Percentiles rank a stretch among this genome's conserved stretches.
phyloP scores from a whole-genome alignment of 2,113 vertebrate species.

The Zosterops borbonicus region DNA sequence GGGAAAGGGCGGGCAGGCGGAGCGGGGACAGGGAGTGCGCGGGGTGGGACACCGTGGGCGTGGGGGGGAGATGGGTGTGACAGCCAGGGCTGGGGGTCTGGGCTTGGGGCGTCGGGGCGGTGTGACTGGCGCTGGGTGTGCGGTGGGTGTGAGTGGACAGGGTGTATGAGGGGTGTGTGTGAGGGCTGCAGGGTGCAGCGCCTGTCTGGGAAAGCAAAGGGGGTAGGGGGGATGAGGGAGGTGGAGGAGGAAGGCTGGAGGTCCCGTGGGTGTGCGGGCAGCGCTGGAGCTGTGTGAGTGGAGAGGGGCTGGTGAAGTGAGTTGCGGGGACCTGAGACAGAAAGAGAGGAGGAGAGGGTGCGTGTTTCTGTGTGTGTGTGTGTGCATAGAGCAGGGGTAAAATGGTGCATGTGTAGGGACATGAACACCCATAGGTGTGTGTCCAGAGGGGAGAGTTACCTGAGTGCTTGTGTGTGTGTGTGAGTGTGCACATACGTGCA shows the following conservation, averaged over 20 bases:
- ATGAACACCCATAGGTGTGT: neutral
- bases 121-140: neutral
- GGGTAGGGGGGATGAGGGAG: neutral
- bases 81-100: neutral
- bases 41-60: neutral
- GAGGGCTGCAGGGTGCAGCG: neutral
- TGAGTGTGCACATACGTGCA: rapidly evolving
- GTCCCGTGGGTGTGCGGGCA: neutral
- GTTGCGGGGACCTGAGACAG: neutral
- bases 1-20: neutral
- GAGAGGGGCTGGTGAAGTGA: neutral
- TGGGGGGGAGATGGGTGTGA: neutral
- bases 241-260: neutral
- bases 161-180: neutral
- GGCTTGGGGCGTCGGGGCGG: too few relatives aligned
- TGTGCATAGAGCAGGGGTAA: neutral
- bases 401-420: rapidly evolving
- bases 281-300: too few relatives aligned
- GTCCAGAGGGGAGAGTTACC: neutral
- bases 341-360: too few relatives aligned
- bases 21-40: neutral
- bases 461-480: too few relatives aligned
- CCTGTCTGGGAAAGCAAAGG: neutral
- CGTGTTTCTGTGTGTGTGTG: rapidly evolving
- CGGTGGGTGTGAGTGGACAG: neutral